Base-by-base conservation (phyloP, 2,888 invertebrate species). In the Microdon myrmicae region DNA sequence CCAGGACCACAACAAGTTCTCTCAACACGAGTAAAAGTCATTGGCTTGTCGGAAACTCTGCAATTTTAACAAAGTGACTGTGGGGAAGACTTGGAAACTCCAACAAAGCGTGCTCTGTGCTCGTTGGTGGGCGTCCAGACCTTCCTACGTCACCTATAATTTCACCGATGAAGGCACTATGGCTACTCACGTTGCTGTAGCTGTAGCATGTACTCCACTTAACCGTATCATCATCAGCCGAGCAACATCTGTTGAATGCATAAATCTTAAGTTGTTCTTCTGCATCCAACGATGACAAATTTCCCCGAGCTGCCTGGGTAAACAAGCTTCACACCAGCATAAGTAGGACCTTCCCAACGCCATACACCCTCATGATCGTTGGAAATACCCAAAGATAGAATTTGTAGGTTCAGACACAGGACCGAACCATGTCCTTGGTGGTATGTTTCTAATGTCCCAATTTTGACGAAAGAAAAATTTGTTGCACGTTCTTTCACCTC, bases 241-340 rank as follows among this genome's bases (percentile, higher is more conserved):
- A n/a, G 51, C 51, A 58, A 37, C 64, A 64, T 56, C 58, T 64
- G 64, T 58, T 64, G 64, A 56, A 64, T 58, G 51, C 41, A 64
- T 58, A 64, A 58, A 58, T 64, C 58, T 37, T 34, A 45, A 41
- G 32, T 26, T 39, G 29, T 47, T 31, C 45, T 23, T 14, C 20
- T 47, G 54, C 39, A 51, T 47, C 20, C 45, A 34, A 19, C 45
- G 43, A 47, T 47, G 58, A 58, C 48, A 58, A 58, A 58, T 58
- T 51, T 41, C 39, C 26, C 25, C 9, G 12, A 44, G 35, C 26
- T 23, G 17, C 54, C 43, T 32, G 32, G 23, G 17, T 45, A 45
- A 51, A 48, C 49, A 35, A 41, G 31, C 29, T 32, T 13, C 25
- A 35, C 44, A 28, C 41, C 10, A 45, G 29, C 23, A 17, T 37